Evolutionary conservation across 2,113 vertebrate genomes (phyloP).

Genomic region (Mormoops blainvillei): DNA sequence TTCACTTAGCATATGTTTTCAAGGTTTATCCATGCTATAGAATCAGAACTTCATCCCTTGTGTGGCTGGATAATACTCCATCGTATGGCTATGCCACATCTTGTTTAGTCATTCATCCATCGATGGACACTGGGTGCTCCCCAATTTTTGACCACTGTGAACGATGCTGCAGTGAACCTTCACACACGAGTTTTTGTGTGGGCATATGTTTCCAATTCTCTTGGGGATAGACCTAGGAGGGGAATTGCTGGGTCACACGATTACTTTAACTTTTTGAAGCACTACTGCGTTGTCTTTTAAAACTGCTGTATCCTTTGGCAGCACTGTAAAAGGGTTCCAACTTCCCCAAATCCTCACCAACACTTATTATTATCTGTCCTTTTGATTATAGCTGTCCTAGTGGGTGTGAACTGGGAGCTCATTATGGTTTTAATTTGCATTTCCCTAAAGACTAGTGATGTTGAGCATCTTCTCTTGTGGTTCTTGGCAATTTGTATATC

Average conservation of each 20-base stretch:
- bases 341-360: not conserved
- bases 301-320: not conserved
- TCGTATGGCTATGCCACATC: rapidly evolving
- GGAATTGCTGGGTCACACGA: not conserved
- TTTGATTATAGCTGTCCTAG: not conserved
- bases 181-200: not conserved
- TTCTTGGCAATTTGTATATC: not conserved
- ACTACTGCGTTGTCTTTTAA: not conserved
- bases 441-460: not conserved
- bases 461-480: not conserved
- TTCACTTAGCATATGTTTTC: not conserved
- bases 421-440: not conserved
- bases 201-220: not conserved
- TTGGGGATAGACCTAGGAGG: too few species aligned
- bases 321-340: rapidly evolving
- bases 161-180: not conserved
- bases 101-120: not conserved
- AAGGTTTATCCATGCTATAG: not conserved
- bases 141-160: not conserved
- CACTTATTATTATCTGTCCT: not conserved
- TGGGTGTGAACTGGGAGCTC: not conserved
- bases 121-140: not conserved
- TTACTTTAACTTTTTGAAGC: not conserved
- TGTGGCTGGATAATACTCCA: not conserved
- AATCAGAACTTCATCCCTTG: not conserved